These are phyloP conservation scores for Ceyx cyanopectus DNA, from an alignment of 2,113 vertebrate species.

Conservation along the genomic window DNA sequence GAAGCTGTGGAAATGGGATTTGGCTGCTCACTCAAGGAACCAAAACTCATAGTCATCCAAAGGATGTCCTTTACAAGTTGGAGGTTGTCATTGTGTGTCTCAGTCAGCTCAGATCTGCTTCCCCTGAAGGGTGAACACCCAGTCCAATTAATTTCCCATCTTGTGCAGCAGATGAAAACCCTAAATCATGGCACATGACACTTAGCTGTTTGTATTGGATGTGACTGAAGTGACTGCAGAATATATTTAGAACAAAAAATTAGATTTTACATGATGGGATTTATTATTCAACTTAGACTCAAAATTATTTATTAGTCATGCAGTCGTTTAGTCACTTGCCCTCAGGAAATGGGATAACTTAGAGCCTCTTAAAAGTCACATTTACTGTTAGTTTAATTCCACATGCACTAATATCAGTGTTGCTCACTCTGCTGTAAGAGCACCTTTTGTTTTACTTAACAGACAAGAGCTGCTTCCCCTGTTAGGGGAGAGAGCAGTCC, in stretches of 20 bases:
- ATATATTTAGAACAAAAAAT: conserved; percentile 11
- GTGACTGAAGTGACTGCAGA: not conserved
- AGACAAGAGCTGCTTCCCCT: not conserved
- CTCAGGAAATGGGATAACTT: not conserved
- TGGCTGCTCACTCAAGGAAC: not conserved
- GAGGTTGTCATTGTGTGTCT: not conserved
- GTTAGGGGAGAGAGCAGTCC: not conserved
- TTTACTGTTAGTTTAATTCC: not conserved
- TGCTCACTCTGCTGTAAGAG: not conserved
- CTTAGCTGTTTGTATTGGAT: not conserved
- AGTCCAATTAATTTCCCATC: conserved; percentile 10
- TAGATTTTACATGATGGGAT: not conserved
- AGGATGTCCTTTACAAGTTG: not conserved
- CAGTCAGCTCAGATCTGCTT: not conserved
- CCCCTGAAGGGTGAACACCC: not conserved
- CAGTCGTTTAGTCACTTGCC: not conserved
- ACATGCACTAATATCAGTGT: not conserved
- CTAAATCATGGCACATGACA: conserved; percentile 31
- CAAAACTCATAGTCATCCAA: not conserved
- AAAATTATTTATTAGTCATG: conserved; percentile 42
- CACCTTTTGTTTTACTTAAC: not conserved
- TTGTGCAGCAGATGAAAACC: not conserved
- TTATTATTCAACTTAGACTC: conserved; percentile 29
- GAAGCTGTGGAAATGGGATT: not conserved
- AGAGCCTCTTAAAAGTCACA: not conserved